phyloP scores from a whole-genome alignment of 2,797 vertebrate species.

The Triplophysa bombifrons region DNA sequence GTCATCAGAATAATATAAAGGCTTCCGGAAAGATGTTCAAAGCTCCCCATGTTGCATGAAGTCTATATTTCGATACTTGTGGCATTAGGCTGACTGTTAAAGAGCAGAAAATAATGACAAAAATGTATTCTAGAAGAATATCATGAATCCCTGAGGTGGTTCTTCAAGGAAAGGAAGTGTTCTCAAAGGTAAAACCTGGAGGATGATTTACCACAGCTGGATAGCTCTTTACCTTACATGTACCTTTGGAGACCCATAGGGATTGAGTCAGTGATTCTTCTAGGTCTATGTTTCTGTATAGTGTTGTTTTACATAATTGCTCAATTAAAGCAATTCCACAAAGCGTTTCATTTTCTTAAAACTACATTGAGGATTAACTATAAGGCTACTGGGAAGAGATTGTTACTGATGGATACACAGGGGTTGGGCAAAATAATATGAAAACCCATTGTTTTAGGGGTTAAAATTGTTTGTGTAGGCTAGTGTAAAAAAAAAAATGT shows the following conservation, averaged over 20 bases:
- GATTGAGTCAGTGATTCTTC: background rate
- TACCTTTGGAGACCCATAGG: slow-evolving; percentile 2
- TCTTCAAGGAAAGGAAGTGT: slow-evolving; percentile 10
- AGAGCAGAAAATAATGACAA: slow-evolving; percentile 25
- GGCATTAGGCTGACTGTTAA: slow-evolving; percentile 19
- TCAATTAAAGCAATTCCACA: slow-evolving; percentile 11
- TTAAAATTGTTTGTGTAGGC: too few species aligned
- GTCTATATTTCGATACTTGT: background rate
- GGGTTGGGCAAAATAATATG: too few species aligned
- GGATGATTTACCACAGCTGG: slow-evolving; percentile 7
- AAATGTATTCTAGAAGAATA: slow-evolving; percentile 19
- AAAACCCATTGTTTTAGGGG: too few species aligned
- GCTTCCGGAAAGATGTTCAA: background rate
- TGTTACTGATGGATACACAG: slow-evolving; percentile 4
- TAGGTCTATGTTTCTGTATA: background rate
- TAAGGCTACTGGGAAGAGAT: background rate
- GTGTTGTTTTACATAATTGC: slow-evolving; percentile 9
- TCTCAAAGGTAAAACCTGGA: slow-evolving; percentile 4
- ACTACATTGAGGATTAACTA: background rate
- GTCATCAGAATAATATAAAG: slow-evolving; percentile 7
- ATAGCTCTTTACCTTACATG: slow-evolving; percentile 2
- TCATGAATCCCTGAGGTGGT: slow-evolving; percentile 7
- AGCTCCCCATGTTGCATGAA: slow-evolving; percentile 8
- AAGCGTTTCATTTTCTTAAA: slow-evolving; percentile 1
- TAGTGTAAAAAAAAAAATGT: too few species aligned